Conservation (phyloP, 2,888 invertebrate species). For the Drosophila recens region DNA sequence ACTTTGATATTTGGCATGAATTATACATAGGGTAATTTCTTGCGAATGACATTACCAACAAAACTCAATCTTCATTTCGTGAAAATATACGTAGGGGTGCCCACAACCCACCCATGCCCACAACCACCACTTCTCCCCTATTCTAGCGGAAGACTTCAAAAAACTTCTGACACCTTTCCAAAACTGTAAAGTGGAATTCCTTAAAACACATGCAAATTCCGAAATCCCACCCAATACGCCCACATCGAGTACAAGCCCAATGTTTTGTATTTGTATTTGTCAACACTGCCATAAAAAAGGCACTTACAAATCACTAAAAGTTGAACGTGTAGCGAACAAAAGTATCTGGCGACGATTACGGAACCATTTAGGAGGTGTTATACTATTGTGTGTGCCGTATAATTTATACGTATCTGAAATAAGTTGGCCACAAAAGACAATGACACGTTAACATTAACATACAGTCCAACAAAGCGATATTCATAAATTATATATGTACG, state of each 20-base stretch:
- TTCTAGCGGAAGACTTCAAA: conserved; percentile 40
- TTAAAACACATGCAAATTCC: conserved; percentile 57
- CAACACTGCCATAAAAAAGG: conserved; percentile 39
- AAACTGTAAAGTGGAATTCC: conserved; percentile 33
- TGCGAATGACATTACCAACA: too few relatives aligned
- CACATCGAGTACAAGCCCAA: conserved; percentile 27
- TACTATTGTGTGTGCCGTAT: conserved; percentile 59
- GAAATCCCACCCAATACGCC: conserved; percentile 41
- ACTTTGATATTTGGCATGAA: too few relatives aligned
- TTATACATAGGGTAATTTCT: too few relatives aligned
- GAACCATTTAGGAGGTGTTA: conserved; percentile 76
- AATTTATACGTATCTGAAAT: conserved; percentile 64
- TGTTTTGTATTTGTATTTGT: conserved; percentile 42
- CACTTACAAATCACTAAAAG: conserved; percentile 23
- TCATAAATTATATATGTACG: conserved; percentile 62
- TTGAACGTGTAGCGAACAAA: conserved; percentile 30
- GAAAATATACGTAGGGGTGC: too few relatives aligned
- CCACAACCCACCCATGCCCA: too few relatives aligned
- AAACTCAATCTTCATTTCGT: too few relatives aligned
- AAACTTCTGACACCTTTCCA: conserved; percentile 9
- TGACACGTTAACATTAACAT: conserved; percentile 61
- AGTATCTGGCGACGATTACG: conserved; percentile 41
- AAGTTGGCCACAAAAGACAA: conserved; percentile 59
- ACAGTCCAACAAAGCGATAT: conserved; percentile 58
- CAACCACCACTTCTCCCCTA: too few relatives aligned